Evolutionary conservation across 1,140 invertebrate genomes (phyloP).

Genomic region (Drosophila seguyi): DNA sequence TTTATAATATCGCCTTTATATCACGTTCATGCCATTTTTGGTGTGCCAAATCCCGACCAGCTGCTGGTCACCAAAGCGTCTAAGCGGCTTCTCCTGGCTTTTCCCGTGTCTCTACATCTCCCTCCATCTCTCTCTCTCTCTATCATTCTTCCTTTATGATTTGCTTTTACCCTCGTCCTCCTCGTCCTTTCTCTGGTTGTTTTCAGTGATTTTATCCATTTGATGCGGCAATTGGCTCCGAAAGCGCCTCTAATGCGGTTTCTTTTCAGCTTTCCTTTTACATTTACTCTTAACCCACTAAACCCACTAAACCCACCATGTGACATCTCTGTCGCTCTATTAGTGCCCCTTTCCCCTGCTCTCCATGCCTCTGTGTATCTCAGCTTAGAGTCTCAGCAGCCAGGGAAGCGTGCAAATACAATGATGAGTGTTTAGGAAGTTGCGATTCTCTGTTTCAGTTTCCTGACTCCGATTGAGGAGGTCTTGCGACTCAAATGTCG

Average conservation of each 20-base stretch:
- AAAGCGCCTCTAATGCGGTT: slow-evolving; percentile 46
- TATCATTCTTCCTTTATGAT: slow-evolving; percentile 1
- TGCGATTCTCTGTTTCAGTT: slow-evolving; percentile 14
- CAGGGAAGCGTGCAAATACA: slow-evolving; percentile 49
- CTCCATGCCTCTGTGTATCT: too few species aligned
- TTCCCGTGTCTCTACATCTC: too few species aligned
- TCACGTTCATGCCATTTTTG: slow-evolving; percentile 20
- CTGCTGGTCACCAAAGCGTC: slow-evolving; percentile 30
- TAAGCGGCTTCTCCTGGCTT: slow-evolving; percentile 30
- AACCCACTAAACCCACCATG: background rate
- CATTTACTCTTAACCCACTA: slow-evolving; percentile 9
- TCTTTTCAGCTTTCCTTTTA: slow-evolving; percentile 3
- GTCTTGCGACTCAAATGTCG: background rate
- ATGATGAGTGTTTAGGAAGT: slow-evolving; percentile 43
- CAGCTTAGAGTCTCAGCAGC: slow-evolving; percentile 33
- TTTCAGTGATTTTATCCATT: slow-evolving; percentile 55
- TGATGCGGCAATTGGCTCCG: slow-evolving; percentile 50
- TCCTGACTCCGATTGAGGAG: slow-evolving; percentile 5
- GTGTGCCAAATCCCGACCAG: slow-evolving; percentile 17
- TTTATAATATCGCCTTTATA: slow-evolving; percentile 23
- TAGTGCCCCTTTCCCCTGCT: background rate
- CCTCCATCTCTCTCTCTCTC: background rate
- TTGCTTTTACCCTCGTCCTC: slow-evolving; percentile 13
- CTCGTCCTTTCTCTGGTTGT: background rate
- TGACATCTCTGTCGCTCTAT: background rate